Conservation (phyloP, 2,888 invertebrate species). For the Hoplodrina ambigua region DNA sequence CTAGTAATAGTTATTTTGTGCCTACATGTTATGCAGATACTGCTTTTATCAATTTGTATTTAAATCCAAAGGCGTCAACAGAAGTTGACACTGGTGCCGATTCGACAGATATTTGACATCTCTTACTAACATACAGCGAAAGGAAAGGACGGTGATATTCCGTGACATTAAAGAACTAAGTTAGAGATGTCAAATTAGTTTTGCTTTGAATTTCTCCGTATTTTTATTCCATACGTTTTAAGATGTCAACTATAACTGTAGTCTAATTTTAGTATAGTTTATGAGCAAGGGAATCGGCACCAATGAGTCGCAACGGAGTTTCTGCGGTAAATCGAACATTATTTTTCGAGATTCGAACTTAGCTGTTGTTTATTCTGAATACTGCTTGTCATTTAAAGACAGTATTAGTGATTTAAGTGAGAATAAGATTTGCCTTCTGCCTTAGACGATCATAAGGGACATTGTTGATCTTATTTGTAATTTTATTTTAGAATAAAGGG, state of each 20-base stretch:
- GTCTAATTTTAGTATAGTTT: too few species aligned
- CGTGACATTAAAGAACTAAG: too few species aligned
- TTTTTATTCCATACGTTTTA: too few species aligned
- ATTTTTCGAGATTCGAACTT: not conserved
- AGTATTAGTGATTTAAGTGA: conserved; percentile 4
- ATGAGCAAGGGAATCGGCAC: too few species aligned
- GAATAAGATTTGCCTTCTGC: conserved; percentile 10
- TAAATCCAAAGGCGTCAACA: not conserved
- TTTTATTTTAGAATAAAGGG: conserved; percentile 52
- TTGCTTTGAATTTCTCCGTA: too few species aligned
- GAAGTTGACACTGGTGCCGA: too few species aligned
- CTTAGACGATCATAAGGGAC: conserved; percentile 20
- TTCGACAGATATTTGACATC: too few species aligned
- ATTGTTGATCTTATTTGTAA: conserved; percentile 46
- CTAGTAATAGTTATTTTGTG: not conserved
- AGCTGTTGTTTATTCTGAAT: not conserved
- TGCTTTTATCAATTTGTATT: conserved; percentile 20
- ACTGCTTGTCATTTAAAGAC: not conserved
- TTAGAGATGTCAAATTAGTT: too few species aligned
- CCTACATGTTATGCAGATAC: conserved; percentile 17
- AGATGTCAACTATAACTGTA: too few species aligned
- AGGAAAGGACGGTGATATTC: too few species aligned
- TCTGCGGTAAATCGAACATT: not conserved
- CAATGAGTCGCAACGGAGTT: too few species aligned
- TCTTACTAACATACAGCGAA: too few species aligned